phyloP scores from a whole-genome alignment of 2,113 vertebrate genomes.

The Vulpes ferrilata region DNA sequence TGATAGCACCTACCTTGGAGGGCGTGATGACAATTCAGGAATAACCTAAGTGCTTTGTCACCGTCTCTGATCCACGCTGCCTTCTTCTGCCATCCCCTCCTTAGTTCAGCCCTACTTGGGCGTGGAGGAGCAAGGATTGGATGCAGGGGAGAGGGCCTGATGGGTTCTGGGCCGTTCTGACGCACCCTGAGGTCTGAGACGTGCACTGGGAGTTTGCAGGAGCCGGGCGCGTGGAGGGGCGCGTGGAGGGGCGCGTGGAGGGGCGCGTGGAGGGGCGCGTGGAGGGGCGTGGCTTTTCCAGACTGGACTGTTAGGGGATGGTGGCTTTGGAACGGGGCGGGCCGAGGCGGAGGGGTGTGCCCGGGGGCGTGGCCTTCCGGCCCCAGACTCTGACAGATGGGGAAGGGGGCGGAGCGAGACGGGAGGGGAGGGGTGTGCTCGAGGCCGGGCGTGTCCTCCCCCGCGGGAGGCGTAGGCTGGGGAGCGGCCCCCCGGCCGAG shows the following conservation, averaged over 20 bases:
- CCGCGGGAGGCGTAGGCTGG: neutral
- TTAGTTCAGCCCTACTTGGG: neutral
- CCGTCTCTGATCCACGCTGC: neutral
- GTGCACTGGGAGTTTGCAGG: rapidly evolving
- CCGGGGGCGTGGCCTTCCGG: constrained; percentile 78
- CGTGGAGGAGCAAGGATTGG: neutral
- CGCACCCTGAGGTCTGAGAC: neutral
- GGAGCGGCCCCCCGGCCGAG: neutral
- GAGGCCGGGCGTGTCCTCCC: neutral
- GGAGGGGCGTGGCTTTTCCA: neutral
- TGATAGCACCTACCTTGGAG: neutral
- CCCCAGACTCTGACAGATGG: neutral
- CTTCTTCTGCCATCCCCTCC: neutral
- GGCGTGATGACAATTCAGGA: neutral
- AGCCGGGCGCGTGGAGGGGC: neutral
- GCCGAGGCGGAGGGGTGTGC: constrained; percentile 73
- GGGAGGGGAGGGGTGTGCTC: neutral
- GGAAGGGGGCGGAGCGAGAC: neutral
- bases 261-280: neutral
- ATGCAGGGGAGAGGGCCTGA: neutral
- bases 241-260: neutral
- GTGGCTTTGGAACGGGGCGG: constrained; percentile 40
- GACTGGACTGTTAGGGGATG: neutral
- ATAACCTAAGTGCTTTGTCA: neutral
- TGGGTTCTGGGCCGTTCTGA: neutral